These are phyloP conservation scores for Orchestia grillus DNA, from an alignment of 1,140 invertebrate genomes.

Conservation along the genomic window DNA sequence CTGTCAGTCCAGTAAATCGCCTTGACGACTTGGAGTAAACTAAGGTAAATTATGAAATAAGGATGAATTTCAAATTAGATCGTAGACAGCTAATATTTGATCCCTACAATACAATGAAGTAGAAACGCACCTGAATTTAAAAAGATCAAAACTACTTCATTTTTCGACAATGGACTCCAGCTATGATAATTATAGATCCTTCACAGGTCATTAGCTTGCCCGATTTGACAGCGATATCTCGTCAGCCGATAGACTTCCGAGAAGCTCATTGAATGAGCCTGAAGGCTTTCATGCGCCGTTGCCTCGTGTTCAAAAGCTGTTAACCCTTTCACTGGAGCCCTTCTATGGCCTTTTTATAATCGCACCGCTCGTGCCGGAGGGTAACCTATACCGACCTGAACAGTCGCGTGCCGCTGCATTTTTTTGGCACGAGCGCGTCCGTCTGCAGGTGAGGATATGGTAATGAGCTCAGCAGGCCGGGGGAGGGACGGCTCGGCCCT, in stretches of 20 bases:
- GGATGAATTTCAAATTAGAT: background rate
- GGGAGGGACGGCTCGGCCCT: background rate
- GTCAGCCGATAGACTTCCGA: background rate
- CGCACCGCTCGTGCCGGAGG: background rate
- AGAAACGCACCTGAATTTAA: too few species aligned
- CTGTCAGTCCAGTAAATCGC: background rate
- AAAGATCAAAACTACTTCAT: background rate
- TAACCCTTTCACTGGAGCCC: conserved; percentile 18
- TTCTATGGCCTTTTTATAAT: conserved; percentile 3
- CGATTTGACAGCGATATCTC: background rate
- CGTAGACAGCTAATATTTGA: background rate
- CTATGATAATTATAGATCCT: background rate
- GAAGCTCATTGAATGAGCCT: background rate
- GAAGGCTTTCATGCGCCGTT: conserved; percentile 23
- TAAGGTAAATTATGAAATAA: background rate
- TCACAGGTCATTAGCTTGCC: background rate
- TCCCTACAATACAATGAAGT: background rate
- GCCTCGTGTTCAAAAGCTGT: background rate
- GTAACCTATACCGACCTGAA: background rate
- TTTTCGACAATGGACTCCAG: background rate
- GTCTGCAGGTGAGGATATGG: background rate
- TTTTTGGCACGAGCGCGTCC: background rate
- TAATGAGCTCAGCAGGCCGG: background rate
- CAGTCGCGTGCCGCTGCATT: background rate
- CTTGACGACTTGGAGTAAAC: background rate